Base-by-base conservation (phyloP, 2,797 vertebrate genomes). In the Glyptemys insculpta region DNA sequence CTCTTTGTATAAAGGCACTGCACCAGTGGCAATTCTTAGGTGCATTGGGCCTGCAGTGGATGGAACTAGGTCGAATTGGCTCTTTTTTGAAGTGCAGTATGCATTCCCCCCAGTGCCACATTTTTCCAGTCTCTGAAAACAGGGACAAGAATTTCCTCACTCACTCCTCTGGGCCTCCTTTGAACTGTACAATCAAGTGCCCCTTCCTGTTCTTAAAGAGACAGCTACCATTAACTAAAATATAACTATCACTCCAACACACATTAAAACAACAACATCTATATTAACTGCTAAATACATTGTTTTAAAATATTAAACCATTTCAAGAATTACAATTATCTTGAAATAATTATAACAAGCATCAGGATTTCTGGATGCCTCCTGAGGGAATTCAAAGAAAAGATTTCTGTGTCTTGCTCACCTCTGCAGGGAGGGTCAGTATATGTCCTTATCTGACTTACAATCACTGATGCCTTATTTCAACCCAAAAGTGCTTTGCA, bases 21-120 rank as follows among this genome's bases (percentile, higher is more conserved):
- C 49, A 41, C 44, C 59, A 41, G 21, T 92, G 85, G 92, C 72
- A 92, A 91, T 86, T 94, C 87, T 37, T 94, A 56, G 84, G 94
- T 94, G 8, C 2, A 57, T 31, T 86, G 27, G 85, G n/a, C 59
- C 78, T 85, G 23, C 83, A 72, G 74, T 37, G 44, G 25, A 16
- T 27, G 74, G 74, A 76, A 12, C 12, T 72, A 89, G 37, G 53
- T 44, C 76, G 37, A 83, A 59, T 31, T 81, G 29, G 76, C 59
- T 47, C 19, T 1, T 74, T 85, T 6, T 27, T 25, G 27, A 85
- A 81, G 47, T 85, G 44, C 47, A 68, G 27, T 81, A 86, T 41
- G 47, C 29, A 37, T 50, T 85, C 50, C 62, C 41, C 41, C 31
- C 41, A 74, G 4, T 37, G 34, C n/a, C 31, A 84, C 8, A 8